A percentile compares a stretch with the other conserved stretches of the same genome.
Conservation (phyloP, 2,113 vertebrate species). For the Thinocorus orbignyianus region DNA sequence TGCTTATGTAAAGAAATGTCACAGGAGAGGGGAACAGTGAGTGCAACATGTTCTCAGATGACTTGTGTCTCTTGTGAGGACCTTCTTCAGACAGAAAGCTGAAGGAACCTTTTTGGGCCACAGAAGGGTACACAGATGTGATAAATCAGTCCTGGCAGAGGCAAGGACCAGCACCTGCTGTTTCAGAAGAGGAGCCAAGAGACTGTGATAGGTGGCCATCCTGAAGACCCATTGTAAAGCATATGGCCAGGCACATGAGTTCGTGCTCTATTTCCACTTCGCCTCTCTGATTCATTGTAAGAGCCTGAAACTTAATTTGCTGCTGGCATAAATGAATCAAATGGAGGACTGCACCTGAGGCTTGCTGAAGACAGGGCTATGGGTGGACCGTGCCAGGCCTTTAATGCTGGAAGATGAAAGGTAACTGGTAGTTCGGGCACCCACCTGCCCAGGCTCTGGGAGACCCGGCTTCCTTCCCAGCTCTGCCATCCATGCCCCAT, state of each 20-base stretch:
- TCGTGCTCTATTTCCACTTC: neutral
- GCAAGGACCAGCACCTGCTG: neutral
- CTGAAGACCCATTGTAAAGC: neutral
- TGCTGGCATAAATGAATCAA: neutral
- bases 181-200: neutral
- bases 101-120: neutral
- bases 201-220: neutral
- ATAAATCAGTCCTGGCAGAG: neutral
- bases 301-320: neutral
- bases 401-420: neutral
- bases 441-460: neutral
- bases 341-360: neutral
- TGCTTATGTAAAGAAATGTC: slow-evolving; percentile 35
- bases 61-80: neutral
- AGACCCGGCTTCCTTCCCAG: neutral
- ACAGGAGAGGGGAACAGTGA: neutral
- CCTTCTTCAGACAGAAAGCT: neutral
- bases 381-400: neutral
- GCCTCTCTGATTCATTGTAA: neutral
- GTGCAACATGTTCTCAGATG: neutral
- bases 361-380: neutral
- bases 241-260: neutral
- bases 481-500: neutral
- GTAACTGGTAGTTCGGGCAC: neutral
- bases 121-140: neutral